These are phyloP conservation scores for Hirtodrosophila duncani DNA, from an alignment of 2,888 invertebrate species.

Conservation along the genomic window DNA sequence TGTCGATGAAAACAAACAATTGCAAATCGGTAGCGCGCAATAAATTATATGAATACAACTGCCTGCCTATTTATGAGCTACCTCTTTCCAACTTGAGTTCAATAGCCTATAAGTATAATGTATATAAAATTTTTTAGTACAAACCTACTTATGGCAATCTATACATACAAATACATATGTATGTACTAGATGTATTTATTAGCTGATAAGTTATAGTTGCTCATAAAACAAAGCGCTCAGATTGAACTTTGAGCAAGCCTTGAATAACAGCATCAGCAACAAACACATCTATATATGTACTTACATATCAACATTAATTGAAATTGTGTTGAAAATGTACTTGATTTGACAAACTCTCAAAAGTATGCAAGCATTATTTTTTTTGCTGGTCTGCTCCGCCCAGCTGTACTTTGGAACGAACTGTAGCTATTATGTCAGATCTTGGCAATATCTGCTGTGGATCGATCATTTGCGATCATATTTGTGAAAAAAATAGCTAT, in stretches of 20 bases:
- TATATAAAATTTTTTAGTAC: conserved; percentile 28
- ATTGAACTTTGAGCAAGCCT: conserved; percentile 40
- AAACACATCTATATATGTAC: no score
- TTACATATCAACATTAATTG: conserved; percentile 16
- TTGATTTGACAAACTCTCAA: no score
- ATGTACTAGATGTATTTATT: conserved; percentile 8
- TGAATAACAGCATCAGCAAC: conserved; percentile 13
- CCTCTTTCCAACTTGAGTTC: conserved; percentile 48
- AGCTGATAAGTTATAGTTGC: conserved; percentile 51
- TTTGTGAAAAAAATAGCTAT: no score
- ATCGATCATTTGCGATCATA: no score
- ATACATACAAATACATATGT: conserved; percentile 3
- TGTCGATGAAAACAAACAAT: conserved; percentile 1
- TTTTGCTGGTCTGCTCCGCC: no score
- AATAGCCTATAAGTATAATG: conserved; percentile 22
- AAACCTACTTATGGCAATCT: conserved; percentile 27
- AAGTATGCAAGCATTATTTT: no score
- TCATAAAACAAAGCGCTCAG: conserved; percentile 39
- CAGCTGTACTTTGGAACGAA: no score
- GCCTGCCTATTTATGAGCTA: no score
- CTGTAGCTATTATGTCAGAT: no score
- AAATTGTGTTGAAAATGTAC: conserved; percentile 32
- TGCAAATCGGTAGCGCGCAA: conserved; percentile 33
- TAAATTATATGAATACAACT: conserved; percentile 24
- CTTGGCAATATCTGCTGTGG: no score